Percentiles rank a stretch among this genome's conserved stretches.
phyloP scores from a whole-genome alignment of 2,888 invertebrate species.

The Platycheirus albimanus region DNA sequence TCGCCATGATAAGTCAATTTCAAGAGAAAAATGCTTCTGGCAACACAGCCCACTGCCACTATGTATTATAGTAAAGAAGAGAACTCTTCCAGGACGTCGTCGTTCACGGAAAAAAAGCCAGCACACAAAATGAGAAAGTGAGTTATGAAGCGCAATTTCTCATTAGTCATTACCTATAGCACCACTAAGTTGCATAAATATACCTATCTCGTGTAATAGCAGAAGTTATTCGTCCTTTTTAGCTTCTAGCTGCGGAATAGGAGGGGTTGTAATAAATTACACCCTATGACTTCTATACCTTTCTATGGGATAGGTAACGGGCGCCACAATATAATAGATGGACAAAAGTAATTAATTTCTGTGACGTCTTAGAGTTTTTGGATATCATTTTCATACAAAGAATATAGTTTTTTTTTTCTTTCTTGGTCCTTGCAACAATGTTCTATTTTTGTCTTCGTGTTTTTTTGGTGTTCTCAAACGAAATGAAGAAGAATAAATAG shows the following conservation, averaged over 20 bases:
- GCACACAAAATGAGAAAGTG: conserved; percentile 10
- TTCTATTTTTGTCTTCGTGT: background rate
- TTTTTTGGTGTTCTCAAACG: background rate
- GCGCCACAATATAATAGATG: conserved; percentile 34
- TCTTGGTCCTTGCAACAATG: background rate
- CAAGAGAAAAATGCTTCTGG: background rate
- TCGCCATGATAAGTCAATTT: conserved; percentile 54
- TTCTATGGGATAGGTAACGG: too few relatives aligned
- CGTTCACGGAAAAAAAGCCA: background rate
- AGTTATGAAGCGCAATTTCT: conserved; percentile 56
- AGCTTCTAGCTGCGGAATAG: background rate
- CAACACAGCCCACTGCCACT: background rate
- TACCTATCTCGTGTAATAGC: conserved; percentile 28
- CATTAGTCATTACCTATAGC: conserved; percentile 29
- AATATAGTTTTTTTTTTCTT: background rate
- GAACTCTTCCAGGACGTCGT: too few relatives aligned
- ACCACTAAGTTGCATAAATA: conserved; percentile 8
- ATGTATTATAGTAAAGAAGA: too few relatives aligned
- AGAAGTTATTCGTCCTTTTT: conserved; percentile 10
- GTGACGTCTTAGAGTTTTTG: conserved; percentile 32
- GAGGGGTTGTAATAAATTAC: conserved; percentile 45
- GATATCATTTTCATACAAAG: background rate
- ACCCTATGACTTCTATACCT: background rate
- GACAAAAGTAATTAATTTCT: conserved; percentile 43
- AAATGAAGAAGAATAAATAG: conserved; percentile 9